Evolutionary conservation across 1,140 invertebrate genomes (phyloP).

Genomic region (Bombus superbus): DNA sequence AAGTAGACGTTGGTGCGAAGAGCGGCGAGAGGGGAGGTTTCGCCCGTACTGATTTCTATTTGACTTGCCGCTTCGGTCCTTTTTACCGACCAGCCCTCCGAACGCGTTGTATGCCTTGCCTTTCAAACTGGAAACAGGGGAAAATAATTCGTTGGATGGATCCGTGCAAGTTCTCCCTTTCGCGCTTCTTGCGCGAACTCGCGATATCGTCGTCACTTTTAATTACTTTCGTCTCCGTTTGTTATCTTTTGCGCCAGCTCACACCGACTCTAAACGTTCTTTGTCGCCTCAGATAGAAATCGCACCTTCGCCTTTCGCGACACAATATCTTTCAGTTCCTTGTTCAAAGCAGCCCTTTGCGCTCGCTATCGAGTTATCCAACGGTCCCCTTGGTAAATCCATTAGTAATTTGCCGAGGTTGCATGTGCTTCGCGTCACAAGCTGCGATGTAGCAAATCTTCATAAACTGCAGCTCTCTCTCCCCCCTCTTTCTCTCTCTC

Average conservation of each 20-base stretch:
- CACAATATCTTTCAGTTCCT: background rate
- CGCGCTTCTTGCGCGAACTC: background rate
- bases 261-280: background rate
- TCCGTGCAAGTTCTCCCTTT: constrained; percentile 9
- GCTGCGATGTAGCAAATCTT: background rate
- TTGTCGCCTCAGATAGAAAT: background rate
- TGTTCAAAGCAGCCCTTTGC: background rate
- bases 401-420: background rate
- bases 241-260: background rate
- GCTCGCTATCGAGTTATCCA: background rate
- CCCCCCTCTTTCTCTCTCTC: too few relatives aligned
- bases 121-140: background rate
- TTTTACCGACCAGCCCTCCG: constrained; percentile 5
- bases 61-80: background rate
- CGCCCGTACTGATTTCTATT: constrained; percentile 52
- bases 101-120: constrained; percentile 2
- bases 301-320: background rate
- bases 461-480: background rate
- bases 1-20: constrained; percentile 45
- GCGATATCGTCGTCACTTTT: constrained; percentile 28
- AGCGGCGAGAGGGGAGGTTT: background rate
- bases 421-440: background rate
- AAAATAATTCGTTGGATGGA: constrained; percentile 32
- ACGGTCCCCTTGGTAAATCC: background rate
- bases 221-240: constrained; percentile 42